Evolutionary conservation across 2,888 invertebrate genomes (phyloP), one percentile per base, ranked within the genome.

Genomic region (Dicranocentrus wangi): DNA sequence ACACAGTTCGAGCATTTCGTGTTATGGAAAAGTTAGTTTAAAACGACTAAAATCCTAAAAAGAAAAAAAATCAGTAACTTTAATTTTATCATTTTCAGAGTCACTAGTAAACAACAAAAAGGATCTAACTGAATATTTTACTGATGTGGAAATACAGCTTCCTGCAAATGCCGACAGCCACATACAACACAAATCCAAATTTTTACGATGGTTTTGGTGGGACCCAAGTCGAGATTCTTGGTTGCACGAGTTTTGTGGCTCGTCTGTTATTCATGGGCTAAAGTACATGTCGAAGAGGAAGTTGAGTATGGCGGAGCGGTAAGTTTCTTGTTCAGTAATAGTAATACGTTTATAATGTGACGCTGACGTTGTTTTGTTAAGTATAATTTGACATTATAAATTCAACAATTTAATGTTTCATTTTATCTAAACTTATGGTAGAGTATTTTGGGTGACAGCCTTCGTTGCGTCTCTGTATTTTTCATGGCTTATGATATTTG

Each of bases 241-340:
- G 66, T 17, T 68, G 28, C 51, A 73, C 3, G 73, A 73, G 21
- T 80, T 80, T 27, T 80, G 66, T n/a, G 80, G 68, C 1, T 68
- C 60, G 8, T 80, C 80, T 0, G 58, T 55, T 15, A 80, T 80
- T 39, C 80, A 80, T 42, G 80, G 80, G 7, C 66, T 80, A 19
- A 80, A 80, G 17, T 80, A 80, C 21, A 60, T 80, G 19, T 73
- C 72, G 1, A 66, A 68, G 19, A n/a, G 47, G 21, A 80, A 68
- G 17, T 19, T 73, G 15, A 73, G 61, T 17, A 8, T 47, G n/a
- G 13, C 73, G 8, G 80, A 80, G 28, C 27, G 80, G 80, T 80
- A 79, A n/a, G n/a, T n/a, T n/a, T n/a, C n/a, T n/a, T n/a, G n/a
- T n/a, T n/a, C n/a, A n/a, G 13, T 1, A 43, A 43, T 8, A 39